Conservation (phyloP, 2,113 vertebrate species). For the Plestiodon gilberti region DNA sequence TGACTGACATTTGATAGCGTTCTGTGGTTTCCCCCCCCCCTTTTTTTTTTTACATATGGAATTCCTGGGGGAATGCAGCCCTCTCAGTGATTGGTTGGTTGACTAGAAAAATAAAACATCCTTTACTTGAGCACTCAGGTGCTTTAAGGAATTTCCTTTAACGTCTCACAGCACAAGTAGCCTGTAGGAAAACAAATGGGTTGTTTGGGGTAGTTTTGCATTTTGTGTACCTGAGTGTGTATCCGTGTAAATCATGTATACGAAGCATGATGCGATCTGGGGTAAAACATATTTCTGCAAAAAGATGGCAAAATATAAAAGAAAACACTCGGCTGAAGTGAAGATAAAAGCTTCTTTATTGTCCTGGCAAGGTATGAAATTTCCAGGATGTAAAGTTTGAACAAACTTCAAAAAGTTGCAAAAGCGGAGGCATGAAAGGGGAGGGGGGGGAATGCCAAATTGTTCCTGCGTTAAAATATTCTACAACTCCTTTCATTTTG, state of each 20-base stretch:
- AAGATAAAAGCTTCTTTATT: conserved; percentile 8
- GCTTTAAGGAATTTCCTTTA: background rate
- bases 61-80: background rate
- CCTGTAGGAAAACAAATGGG: background rate
- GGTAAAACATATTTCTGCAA: background rate
- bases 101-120: background rate
- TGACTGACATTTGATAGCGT: background rate
- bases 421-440: background rate
- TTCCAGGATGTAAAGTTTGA: conserved; percentile 10
- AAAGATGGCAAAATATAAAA: conserved; percentile 1
- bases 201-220: no score
- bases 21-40: background rate
- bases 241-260: background rate
- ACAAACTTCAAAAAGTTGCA: conserved; percentile 15
- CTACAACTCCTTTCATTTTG: conserved; percentile 10
- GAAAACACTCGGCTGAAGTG: background rate
- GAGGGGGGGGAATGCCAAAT: background rate
- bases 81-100: background rate
- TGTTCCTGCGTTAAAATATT: conserved; percentile 14
- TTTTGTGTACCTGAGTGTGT: no score
- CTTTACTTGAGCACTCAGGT: background rate
- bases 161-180: background rate
- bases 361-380: conserved; percentile 5
- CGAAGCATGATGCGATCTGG: background rate
- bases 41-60: background rate